These are phyloP conservation scores for Oedothorax gibbosus DNA, from an alignment of 1,140 invertebrate species.

Conservation along the genomic window DNA sequence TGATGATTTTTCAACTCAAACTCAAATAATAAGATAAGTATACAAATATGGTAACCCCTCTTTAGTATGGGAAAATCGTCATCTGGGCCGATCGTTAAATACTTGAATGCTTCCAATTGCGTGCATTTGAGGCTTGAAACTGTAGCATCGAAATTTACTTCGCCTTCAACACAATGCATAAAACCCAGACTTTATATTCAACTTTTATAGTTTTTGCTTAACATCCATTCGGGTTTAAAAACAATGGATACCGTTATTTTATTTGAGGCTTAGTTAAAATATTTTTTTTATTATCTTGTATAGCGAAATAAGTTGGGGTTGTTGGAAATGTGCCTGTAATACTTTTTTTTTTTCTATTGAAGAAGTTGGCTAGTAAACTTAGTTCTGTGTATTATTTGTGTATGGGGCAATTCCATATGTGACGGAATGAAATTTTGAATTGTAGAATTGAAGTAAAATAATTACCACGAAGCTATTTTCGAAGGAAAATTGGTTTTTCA, in stretches of 20 bases:
- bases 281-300: background rate
- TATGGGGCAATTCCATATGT: too few relatives aligned
- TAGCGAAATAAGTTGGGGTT: background rate
- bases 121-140: conserved; percentile 38
- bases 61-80: conserved; percentile 31
- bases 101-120: conserved; percentile 36
- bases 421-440: too few relatives aligned
- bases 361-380: too few relatives aligned
- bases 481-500: too few relatives aligned
- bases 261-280: background rate
- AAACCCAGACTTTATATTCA: conserved; percentile 12
- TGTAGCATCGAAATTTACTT: background rate
- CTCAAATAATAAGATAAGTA: background rate
- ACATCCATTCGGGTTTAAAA: background rate
- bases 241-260: background rate
- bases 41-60: conserved; percentile 22
- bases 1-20: background rate
- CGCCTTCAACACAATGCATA: conserved; percentile 7
- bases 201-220: conserved; percentile 1
- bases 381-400: too few relatives aligned
- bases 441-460: too few relatives aligned
- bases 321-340: background rate
- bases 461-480: too few relatives aligned
- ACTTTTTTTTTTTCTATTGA: background rate
- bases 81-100: conserved; percentile 46